Conservation (phyloP, 92 coral and sea anemone species). For the Palythoa grandiflora region DNA sequence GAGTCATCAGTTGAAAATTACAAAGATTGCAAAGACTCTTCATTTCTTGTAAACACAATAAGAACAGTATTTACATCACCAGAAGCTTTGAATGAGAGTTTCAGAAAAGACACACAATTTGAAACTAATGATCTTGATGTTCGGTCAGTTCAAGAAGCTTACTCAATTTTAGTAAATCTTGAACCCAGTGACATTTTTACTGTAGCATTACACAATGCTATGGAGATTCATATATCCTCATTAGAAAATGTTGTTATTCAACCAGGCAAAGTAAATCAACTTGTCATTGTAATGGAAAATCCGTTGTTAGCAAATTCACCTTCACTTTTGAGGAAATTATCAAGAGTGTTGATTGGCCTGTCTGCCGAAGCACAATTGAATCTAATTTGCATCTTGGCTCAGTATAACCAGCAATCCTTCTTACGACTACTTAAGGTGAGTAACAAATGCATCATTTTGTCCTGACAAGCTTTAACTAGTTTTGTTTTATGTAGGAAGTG, state of each 20-base stretch:
- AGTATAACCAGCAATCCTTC: slow-evolving; percentile 64
- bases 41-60: slow-evolving; percentile 92
- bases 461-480: too few species aligned
- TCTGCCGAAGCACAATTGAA: slow-evolving; percentile 67
- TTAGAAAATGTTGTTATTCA: slow-evolving; percentile 68
- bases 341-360: slow-evolving; percentile 71
- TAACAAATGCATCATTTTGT: not conserved
- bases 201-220: slow-evolving; percentile 78
- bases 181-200: slow-evolving; percentile 83
- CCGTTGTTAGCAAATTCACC: slow-evolving; percentile 82
- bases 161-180: slow-evolving; percentile 71
- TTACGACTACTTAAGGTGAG: slow-evolving; percentile 75
- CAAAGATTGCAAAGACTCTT: slow-evolving; percentile 77
- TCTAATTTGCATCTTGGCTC: slow-evolving; percentile 62
- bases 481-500: too few species aligned
- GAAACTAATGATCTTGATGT: slow-evolving; percentile 68
- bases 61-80: slow-evolving; percentile 93
- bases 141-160: slow-evolving; percentile 82
- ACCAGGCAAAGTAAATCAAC: slow-evolving; percentile 80
- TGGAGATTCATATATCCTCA: slow-evolving; percentile 90
- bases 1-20: slow-evolving; percentile 86
- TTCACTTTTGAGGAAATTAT: slow-evolving; percentile 79
- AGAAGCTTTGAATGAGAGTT: slow-evolving; percentile 98
- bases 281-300: slow-evolving; percentile 84
- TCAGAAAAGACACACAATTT: slow-evolving; percentile 47